A percentile compares a stretch with the other conserved stretches of the same genome.
phyloP scores from a whole-genome alignment of 1,140 invertebrate genomes.

The Parasteatoda tepidariorum region DNA sequence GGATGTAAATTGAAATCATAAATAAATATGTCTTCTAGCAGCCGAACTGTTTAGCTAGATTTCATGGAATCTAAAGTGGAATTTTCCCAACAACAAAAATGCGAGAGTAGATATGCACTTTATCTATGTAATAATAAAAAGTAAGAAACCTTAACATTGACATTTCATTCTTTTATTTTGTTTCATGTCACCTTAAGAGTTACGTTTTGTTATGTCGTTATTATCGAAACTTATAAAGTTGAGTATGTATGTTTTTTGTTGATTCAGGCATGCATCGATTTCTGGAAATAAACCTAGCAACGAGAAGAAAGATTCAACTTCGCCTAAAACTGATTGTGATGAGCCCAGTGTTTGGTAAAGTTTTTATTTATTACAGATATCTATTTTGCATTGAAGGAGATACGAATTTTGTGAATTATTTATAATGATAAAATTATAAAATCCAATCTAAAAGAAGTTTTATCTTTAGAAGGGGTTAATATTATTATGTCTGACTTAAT shows the following conservation, averaged over 20 bases:
- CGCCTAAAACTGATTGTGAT: slow-evolving; percentile 17
- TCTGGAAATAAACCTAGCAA: background rate
- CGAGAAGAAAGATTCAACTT: background rate
- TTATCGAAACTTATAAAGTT: background rate
- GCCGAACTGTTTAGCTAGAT: too few species aligned
- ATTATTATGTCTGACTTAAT: too few species aligned
- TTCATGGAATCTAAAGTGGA: too few species aligned
- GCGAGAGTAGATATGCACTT: slow-evolving; percentile 26
- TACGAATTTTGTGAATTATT: too few species aligned
- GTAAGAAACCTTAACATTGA: slow-evolving; percentile 1
- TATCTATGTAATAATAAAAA: slow-evolving; percentile 46
- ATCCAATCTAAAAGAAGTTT: too few species aligned
- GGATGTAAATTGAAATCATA: too few species aligned
- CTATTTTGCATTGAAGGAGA: background rate
- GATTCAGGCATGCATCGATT: slow-evolving; percentile 5
- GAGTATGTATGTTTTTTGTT: background rate
- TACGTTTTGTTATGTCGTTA: background rate
- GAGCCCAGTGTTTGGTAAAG: slow-evolving; percentile 39
- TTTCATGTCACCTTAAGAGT: background rate
- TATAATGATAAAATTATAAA: too few species aligned
- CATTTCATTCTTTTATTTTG: background rate
- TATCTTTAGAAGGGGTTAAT: too few species aligned
- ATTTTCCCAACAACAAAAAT: too few species aligned
- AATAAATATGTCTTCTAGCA: too few species aligned
- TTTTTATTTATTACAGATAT: too few species aligned